Evolutionary conservation across 2,113 vertebrate genomes (phyloP).

Genomic region (Brachypteracias leptosomus): DNA sequence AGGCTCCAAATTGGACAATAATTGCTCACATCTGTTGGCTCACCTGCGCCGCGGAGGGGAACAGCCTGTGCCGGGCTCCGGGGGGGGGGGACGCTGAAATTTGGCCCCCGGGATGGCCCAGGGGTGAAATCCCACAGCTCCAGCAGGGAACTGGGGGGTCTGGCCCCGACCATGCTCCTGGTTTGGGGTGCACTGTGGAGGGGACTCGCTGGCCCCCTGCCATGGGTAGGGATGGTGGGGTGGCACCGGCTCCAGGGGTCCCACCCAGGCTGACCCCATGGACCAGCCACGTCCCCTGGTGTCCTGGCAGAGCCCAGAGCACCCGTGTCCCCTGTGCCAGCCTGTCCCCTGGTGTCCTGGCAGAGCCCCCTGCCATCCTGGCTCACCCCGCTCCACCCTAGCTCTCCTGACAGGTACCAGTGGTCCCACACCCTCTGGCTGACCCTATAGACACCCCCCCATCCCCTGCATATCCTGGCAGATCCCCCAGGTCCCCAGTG

Average conservation of each 20-base stretch:
- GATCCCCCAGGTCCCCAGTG: neutral
- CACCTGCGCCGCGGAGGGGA: neutral
- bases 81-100: neutral
- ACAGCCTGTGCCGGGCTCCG: neutral
- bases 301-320: neutral
- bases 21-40: constrained; percentile 45
- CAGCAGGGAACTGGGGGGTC: neutral
- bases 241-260: neutral
- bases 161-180: rapidly evolving
- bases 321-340: neutral
- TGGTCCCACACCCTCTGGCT: neutral
- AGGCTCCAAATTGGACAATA: neutral
- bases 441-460: rapidly evolving
- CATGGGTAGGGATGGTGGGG: rapidly evolving
- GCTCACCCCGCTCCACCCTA: no score
- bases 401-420: neutral
- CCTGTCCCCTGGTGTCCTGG: neutral
- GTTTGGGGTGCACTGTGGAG: neutral
- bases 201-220: rapidly evolving
- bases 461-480: neutral
- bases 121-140: neutral
- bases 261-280: neutral
- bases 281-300: neutral
- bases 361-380: neutral
- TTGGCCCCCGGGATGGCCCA: rapidly evolving